These are phyloP conservation scores for Drosophila barbarae DNA, from an alignment of 2,888 invertebrate species.

Conservation along the genomic window DNA sequence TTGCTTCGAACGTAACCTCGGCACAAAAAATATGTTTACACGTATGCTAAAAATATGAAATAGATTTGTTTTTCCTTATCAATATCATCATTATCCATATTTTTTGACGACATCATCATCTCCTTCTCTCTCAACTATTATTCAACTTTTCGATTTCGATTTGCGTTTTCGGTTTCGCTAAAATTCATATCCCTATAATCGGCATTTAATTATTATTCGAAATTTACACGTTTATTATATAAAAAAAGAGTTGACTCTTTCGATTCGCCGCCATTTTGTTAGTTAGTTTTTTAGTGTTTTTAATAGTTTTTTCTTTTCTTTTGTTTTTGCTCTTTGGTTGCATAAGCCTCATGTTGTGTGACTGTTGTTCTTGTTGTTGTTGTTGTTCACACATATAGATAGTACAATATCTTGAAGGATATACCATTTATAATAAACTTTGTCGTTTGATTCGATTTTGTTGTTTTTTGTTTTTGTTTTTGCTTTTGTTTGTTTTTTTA, in stretches of 20 bases:
- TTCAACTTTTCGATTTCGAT: conserved; percentile 39
- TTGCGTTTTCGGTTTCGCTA: conserved; percentile 32
- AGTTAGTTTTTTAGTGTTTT: conserved; percentile 28
- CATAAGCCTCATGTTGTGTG: conserved; percentile 60
- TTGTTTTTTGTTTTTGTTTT: conserved; percentile 43
- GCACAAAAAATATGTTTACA: conserved; percentile 67
- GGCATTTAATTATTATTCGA: conserved; percentile 45
- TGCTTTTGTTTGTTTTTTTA: conserved; percentile 53
- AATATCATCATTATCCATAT: conserved; percentile 30
- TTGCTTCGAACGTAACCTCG: conserved; percentile 70
- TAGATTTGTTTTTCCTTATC: conserved; percentile 45
- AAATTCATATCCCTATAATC: conserved; percentile 47
- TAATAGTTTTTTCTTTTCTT: conserved; percentile 29
- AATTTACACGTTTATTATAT: conserved; percentile 66
- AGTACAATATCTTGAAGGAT: conserved; percentile 38
- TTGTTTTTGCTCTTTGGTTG: conserved; percentile 40
- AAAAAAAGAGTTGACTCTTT: conserved; percentile 32
- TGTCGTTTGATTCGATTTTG: conserved; percentile 48
- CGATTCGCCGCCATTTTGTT: conserved; percentile 11
- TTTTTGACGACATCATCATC: conserved; percentile 14
- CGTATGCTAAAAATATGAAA: conserved; percentile 49
- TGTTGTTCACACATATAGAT: conserved; percentile 42
- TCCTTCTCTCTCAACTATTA: conserved; percentile 5
- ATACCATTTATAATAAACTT: conserved; percentile 43
- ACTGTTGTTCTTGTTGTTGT: conserved; percentile 40